These are phyloP conservation scores for Onychomys arenicola DNA, from an alignment of 2,797 vertebrate genomes.

Conservation along the genomic window DNA sequence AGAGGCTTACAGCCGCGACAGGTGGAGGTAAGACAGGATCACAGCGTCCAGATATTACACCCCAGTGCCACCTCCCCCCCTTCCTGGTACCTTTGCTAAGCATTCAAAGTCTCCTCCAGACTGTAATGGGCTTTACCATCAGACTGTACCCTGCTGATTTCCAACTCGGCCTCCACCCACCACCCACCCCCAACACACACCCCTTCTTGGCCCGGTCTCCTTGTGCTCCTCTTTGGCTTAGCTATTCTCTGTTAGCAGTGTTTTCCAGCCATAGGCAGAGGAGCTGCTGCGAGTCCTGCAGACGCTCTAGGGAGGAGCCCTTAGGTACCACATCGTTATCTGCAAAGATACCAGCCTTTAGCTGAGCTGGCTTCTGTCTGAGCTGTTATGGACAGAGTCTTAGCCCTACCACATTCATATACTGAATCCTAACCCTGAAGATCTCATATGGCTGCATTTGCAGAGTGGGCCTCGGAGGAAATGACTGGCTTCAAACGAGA, in stretches of 20 bases:
- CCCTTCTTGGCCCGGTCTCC: not conserved
- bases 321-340: not conserved
- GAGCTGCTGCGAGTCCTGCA: not conserved
- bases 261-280: not conserved
- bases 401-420: not conserved
- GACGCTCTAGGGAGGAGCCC: not conserved
- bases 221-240: not conserved
- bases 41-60: not conserved
- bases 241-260: not conserved
- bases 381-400: not conserved
- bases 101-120: not conserved
- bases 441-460: not conserved
- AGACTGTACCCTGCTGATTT: not conserved
- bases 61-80: not conserved
- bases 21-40: not conserved
- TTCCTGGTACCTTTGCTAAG: not conserved
- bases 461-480: not conserved
- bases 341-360: not conserved
- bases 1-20: not conserved
- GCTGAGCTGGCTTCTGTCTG: not conserved
- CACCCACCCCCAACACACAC: not conserved
- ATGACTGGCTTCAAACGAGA: not conserved
- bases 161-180: fast-evolving
- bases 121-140: not conserved
- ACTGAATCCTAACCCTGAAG: not conserved